phyloP scores from a whole-genome alignment of 1,140 invertebrate species.

The Piezodorus guildinii region DNA sequence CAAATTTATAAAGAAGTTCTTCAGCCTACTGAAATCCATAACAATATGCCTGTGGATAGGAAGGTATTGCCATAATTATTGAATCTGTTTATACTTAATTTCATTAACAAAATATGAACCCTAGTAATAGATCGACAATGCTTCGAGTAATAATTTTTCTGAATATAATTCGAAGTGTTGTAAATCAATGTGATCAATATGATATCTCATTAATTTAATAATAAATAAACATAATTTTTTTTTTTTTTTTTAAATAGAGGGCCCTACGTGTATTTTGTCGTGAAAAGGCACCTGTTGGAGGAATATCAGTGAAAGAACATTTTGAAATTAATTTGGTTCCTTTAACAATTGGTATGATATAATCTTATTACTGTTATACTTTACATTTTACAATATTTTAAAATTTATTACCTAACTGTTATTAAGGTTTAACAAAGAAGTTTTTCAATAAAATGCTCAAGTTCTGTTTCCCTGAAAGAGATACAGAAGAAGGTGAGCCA shows the following conservation, averaged over 20 bases:
- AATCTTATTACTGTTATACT: too few relatives aligned
- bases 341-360: conserved; percentile 66
- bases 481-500: conserved; percentile 66
- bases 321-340: conserved; percentile 94
- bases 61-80: conserved; percentile 36
- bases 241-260: conserved; percentile 37
- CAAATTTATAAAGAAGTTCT: conserved; percentile 89
- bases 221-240: too few relatives aligned
- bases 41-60: conserved; percentile 78
- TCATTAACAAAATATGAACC: too few relatives aligned
- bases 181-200: too few relatives aligned
- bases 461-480: conserved; percentile 97
- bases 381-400: too few relatives aligned
- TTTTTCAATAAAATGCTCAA: conserved; percentile 96
- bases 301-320: conserved; percentile 96
- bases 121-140: too few relatives aligned
- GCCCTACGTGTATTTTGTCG: conserved; percentile 78
- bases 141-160: too few relatives aligned
- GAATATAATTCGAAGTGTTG: too few relatives aligned
- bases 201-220: too few relatives aligned
- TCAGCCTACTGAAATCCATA: conserved; percentile 72
- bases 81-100: too few relatives aligned
- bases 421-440: conserved; percentile 77
- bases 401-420: too few relatives aligned
- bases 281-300: conserved; percentile 85